Percentiles rank a stretch among this genome's conserved stretches.
Conservation (phyloP, 2,113 vertebrate genomes). For the Platycercus adscitus region DNA sequence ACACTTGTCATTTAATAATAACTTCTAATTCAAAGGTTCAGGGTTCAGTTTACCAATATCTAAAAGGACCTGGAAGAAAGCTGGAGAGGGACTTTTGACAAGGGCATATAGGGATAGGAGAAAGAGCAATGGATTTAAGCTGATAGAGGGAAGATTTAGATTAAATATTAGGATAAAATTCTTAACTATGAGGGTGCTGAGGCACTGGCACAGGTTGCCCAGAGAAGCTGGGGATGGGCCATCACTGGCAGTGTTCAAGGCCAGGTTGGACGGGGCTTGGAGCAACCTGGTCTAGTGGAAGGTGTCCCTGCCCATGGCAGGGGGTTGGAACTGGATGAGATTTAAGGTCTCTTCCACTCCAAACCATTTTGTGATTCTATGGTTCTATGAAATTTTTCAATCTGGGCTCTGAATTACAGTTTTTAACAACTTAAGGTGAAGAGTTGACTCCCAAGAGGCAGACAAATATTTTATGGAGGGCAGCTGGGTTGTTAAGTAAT, state of each 20-base stretch:
- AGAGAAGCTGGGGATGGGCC: not conserved
- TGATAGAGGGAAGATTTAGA: not conserved
- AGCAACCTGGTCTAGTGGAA: not conserved
- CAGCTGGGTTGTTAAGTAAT: not conserved
- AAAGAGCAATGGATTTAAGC: not conserved
- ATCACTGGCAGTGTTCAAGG: not conserved
- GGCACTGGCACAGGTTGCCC: not conserved
- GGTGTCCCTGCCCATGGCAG: not conserved
- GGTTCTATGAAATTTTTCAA: not conserved
- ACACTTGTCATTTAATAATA: not conserved
- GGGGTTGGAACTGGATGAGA: not conserved
- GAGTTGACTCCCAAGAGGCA: not conserved
- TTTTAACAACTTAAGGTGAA: not conserved
- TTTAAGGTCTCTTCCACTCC: not conserved
- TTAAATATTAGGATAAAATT: not conserved
- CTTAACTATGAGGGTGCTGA: not conserved
- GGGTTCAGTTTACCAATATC: not conserved
- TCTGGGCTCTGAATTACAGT: not conserved
- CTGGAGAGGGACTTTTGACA: not conserved
- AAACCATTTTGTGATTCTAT: not conserved
- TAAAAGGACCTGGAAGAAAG: not conserved
- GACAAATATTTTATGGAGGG: not conserved
- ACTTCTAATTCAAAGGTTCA: not conserved
- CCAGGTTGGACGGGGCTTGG: not conserved
- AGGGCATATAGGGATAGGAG: not conserved